phyloP scores from a whole-genome alignment of 2,888 invertebrate genomes.

The Drosophila paranaensis region DNA sequence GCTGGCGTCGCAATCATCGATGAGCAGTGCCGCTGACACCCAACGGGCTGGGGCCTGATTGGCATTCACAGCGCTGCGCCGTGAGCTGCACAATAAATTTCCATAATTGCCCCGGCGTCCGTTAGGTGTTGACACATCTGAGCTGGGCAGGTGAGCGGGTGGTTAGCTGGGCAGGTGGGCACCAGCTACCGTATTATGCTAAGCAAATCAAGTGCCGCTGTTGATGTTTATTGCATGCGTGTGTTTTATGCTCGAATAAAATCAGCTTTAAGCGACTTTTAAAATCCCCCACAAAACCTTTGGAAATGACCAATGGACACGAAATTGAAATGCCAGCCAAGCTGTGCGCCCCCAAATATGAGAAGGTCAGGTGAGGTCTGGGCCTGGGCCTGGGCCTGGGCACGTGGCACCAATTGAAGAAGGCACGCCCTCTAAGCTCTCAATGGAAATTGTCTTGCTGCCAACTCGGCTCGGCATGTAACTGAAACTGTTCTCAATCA shows the following conservation, averaged over 20 bases:
- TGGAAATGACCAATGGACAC: slow-evolving; percentile 46
- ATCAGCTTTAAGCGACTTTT: slow-evolving; percentile 40
- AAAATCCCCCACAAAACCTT: slow-evolving; percentile 23
- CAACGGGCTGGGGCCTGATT: slow-evolving; percentile 58
- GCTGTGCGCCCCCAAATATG: slow-evolving; percentile 29
- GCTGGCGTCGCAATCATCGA: not conserved
- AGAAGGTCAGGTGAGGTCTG: slow-evolving; percentile 27
- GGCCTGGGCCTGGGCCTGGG: slow-evolving; percentile 14
- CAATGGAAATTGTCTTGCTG: slow-evolving; percentile 43
- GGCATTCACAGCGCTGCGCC: slow-evolving; percentile 61
- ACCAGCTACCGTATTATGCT: slow-evolving; percentile 45
- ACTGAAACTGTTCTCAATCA: slow-evolving; percentile 40
- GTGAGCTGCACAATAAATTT: slow-evolving; percentile 73
- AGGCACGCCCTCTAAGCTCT: slow-evolving; percentile 33
- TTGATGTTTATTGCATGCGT: slow-evolving; percentile 67
- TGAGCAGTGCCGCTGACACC: slow-evolving; percentile 32
- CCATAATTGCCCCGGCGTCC: slow-evolving; percentile 73
- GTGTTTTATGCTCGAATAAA: slow-evolving; percentile 63
- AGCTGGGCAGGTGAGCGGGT: not conserved
- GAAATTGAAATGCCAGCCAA: slow-evolving; percentile 56
- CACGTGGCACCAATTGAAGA: slow-evolving; percentile 50
- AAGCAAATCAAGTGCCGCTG: slow-evolving; percentile 62
- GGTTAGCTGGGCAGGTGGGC: not conserved
- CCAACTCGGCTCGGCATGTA: slow-evolving; percentile 29
- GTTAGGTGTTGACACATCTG: slow-evolving; percentile 55